Conservation (phyloP, 2,113 vertebrate genomes). For the Lota lota region DNA sequence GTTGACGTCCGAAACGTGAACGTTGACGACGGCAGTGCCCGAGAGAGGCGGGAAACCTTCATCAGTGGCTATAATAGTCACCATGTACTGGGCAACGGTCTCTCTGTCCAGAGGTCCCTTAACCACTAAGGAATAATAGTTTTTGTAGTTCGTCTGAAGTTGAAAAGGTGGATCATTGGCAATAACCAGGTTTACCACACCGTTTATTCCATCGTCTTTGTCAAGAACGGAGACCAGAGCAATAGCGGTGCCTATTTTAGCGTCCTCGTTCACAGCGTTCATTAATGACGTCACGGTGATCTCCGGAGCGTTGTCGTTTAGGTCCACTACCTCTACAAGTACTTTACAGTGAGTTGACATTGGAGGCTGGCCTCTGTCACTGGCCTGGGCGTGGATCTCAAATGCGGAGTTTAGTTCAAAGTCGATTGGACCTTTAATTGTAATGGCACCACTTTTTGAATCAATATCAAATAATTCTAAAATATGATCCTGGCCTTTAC, state of each 20-base stretch:
- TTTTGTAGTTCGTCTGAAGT: conserved; percentile 64
- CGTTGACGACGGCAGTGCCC: conserved; percentile 27
- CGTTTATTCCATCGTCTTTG: conserved; percentile 74
- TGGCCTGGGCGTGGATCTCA: conserved; percentile 72
- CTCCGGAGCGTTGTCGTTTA: conserved; percentile 79
- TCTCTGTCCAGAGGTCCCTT: conserved; percentile 51
- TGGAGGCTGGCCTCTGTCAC: conserved; percentile 66
- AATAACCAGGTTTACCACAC: conserved; percentile 55
- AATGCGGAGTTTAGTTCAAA: conserved; percentile 65
- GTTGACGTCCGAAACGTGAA: conserved; percentile 51
- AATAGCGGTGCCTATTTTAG: conserved; percentile 67
- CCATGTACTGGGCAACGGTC: conserved; percentile 12
- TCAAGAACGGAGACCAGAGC: conserved; percentile 80
- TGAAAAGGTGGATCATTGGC: conserved; percentile 50
- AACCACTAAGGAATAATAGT: conserved; percentile 67
- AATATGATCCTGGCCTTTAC: conserved; percentile 39
- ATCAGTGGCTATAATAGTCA: conserved; percentile 52
- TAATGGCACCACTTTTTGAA: conserved; percentile 39
- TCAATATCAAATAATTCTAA: conserved; percentile 55
- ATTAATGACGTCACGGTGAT: conserved; percentile 69
- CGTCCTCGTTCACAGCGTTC: conserved; percentile 66
- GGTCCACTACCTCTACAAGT: conserved; percentile 72
- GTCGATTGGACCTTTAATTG: conserved; percentile 63
- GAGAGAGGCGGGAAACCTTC: conserved; percentile 44
- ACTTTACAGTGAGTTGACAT: conserved; percentile 74